Conservation (phyloP, 2,888 invertebrate species). For the Hyposoter didymator region DNA sequence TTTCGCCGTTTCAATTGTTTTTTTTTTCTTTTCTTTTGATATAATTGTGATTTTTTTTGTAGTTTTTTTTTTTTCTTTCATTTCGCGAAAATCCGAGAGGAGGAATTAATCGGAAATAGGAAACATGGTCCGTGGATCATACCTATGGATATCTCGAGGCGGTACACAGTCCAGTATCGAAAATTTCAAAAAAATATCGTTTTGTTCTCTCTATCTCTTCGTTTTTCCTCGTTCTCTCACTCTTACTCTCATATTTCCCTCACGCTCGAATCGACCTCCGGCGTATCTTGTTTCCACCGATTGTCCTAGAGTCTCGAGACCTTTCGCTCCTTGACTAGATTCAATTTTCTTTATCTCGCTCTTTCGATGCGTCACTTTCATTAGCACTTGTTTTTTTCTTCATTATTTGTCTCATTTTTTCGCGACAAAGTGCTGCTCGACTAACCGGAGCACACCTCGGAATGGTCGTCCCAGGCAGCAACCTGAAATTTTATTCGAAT, state of each 20-base stretch:
- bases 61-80: neutral
- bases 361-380: slow-evolving; percentile 56
- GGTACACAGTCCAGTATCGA: slow-evolving; percentile 63
- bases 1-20: neutral
- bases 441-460: slow-evolving; percentile 93
- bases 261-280: slow-evolving; percentile 25
- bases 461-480: slow-evolving; percentile 94
- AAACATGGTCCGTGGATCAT: slow-evolving; percentile 64
- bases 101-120: slow-evolving; percentile 50
- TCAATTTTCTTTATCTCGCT: slow-evolving; percentile 72
- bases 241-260: slow-evolving; percentile 17
- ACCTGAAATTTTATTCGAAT: slow-evolving; percentile 86
- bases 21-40: neutral
- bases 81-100: slow-evolving; percentile 22
- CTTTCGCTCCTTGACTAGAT: slow-evolving; percentile 82
- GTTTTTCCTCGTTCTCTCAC: slow-evolving; percentile 17
- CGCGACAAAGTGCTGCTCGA: slow-evolving; percentile 48
- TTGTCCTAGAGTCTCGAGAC: slow-evolving; percentile 58
- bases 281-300: slow-evolving; percentile 43
- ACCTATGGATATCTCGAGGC: slow-evolving; percentile 49
- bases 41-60: neutral
- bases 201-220: slow-evolving; percentile 29
- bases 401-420: slow-evolving; percentile 7
- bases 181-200: slow-evolving; percentile 67
- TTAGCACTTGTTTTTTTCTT: slow-evolving; percentile 45